Conservation (phyloP, 2,113 vertebrate genomes). For the Chroicocephalus ridibundus region DNA sequence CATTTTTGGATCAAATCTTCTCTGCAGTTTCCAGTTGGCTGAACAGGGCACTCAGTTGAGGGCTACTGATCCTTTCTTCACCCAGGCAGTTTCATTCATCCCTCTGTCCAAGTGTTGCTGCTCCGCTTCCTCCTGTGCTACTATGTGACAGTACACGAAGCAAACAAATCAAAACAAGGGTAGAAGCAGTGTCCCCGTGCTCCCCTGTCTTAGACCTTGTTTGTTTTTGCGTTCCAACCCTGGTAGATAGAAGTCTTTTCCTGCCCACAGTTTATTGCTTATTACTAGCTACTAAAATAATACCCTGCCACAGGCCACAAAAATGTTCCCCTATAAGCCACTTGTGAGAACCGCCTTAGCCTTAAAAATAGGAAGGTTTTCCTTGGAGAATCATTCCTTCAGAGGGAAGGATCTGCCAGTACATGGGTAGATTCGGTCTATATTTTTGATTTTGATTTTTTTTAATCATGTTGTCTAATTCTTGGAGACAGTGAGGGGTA, state of each 20-base stretch:
- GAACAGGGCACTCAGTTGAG: not conserved
- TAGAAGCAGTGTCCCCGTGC: not conserved
- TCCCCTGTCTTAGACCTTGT: not conserved
- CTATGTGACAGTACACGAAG: not conserved
- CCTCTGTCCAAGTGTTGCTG: not conserved
- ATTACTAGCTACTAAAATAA: conserved; percentile 57
- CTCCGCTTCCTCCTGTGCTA: not conserved
- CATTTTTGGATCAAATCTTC: not conserved
- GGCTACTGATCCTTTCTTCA: not conserved
- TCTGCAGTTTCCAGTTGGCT: not conserved
- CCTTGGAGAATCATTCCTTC: not conserved
- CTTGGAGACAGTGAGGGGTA: not conserved
- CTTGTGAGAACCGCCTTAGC: conserved; percentile 3
- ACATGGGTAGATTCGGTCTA: not conserved
- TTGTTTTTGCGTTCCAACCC: not conserved
- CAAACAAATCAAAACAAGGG: not conserved
- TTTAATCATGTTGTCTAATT: not conserved
- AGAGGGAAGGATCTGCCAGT: not conserved
- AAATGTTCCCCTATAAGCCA: conserved; percentile 24
- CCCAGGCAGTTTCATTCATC: not conserved
- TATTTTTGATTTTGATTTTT: not conserved
- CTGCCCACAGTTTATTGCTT: conserved; percentile 21
- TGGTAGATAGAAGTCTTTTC: conserved; percentile 1
- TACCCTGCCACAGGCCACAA: conserved; percentile 25
- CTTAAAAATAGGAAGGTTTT: conserved; percentile 22